Evolutionary conservation across 2,888 invertebrate genomes (phyloP).

Genomic region (Meta bourneti): DNA sequence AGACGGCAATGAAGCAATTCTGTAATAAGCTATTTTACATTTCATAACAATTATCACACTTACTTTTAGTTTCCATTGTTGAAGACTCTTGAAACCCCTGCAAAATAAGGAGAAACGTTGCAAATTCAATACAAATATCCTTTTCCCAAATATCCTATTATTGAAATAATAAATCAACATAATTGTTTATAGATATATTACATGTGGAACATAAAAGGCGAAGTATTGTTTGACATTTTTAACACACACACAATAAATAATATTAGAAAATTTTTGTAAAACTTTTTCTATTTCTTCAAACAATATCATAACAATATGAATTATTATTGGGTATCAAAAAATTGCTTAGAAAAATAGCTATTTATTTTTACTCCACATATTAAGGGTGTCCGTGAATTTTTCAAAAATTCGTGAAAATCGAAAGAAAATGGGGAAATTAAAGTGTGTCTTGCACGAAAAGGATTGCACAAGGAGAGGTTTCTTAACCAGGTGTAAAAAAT

Average conservation of each 20-base stretch:
- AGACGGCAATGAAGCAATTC: neutral
- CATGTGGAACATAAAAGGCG: neutral
- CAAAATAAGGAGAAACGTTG: neutral
- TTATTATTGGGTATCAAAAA: no score
- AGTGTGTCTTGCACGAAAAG: no score
- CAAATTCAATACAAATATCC: neutral
- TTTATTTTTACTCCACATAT: no score
- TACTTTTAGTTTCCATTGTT: constrained; percentile 60
- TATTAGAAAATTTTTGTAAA: neutral
- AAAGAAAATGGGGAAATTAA: no score
- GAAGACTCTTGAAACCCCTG: neutral
- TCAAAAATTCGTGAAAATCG: no score
- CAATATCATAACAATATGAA: no score
- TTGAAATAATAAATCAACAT: neutral
- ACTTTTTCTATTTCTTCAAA: neutral
- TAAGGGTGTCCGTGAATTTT: no score
- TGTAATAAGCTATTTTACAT: neutral
- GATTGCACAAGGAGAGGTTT: no score
- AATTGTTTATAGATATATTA: neutral
- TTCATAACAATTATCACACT: neutral
- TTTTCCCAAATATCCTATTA: neutral
- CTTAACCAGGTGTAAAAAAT: no score
- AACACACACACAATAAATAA: neutral
- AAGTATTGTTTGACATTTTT: no score
- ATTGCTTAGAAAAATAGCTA: no score